Evolutionary conservation across 2,888 invertebrate species (phyloP).

Genomic region (Monoplex corrugatus): DNA sequence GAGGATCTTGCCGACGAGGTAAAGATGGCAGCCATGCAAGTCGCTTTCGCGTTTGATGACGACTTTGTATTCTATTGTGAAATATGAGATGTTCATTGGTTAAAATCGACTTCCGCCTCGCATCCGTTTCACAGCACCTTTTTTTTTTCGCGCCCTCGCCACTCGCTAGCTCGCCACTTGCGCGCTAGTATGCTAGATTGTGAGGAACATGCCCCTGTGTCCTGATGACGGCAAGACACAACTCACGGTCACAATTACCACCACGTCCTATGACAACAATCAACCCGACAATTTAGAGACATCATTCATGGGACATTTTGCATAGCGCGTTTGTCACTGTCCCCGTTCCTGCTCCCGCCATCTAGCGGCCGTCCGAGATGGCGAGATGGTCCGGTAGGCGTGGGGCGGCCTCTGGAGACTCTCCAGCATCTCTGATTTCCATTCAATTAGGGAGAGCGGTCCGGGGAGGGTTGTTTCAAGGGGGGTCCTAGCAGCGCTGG

Average conservation of each 20-base stretch:
- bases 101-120: too few species aligned
- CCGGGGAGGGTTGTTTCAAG: constrained; percentile 35
- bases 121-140: too few species aligned
- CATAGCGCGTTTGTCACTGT: constrained; percentile 42
- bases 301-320: constrained; percentile 12
- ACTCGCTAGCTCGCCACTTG: too few species aligned
- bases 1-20: too few species aligned
- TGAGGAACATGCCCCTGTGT: too few species aligned
- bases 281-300: neutral
- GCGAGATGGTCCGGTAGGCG: neutral
- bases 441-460: constrained; percentile 46
- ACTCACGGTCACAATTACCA: neutral
- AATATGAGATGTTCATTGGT: too few species aligned
- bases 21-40: too few species aligned
- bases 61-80: too few species aligned
- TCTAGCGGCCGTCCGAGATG: neutral
- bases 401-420: neutral
- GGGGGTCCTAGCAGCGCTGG: constrained; percentile 30
- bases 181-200: neutral
- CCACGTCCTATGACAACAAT: neutral
- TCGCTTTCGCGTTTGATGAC: too few species aligned
- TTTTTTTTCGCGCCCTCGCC: too few species aligned
- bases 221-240: neutral
- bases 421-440: constrained; percentile 48
- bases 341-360: neutral